A percentile compares a stretch with the other conserved stretches of the same genome.
These are phyloP conservation scores for Centroberyx gerrardi DNA, from an alignment of 2,797 vertebrate genomes.

Conservation along the genomic window DNA sequence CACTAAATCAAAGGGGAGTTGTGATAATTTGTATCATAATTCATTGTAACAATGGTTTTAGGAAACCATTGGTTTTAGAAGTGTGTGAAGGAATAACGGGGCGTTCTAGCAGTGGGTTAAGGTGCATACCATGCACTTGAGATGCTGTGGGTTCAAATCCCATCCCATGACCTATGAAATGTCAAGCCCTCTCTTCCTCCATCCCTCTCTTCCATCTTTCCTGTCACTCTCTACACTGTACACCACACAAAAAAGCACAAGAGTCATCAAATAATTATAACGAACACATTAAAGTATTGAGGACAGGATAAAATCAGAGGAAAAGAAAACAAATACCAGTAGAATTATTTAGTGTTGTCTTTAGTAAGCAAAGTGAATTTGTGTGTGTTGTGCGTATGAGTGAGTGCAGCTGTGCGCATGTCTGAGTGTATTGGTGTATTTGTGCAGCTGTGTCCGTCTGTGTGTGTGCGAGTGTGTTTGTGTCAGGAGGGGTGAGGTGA, in stretches of 20 bases:
- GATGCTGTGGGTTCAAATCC: slow-evolving; percentile 5
- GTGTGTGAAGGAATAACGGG: slow-evolving; percentile 28
- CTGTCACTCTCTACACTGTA: slow-evolving; percentile 1
- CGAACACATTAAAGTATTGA: background rate
- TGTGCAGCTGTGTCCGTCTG: slow-evolving; percentile 1
- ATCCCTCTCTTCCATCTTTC: background rate
- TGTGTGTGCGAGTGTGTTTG: slow-evolving; percentile 19
- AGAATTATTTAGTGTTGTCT: background rate
- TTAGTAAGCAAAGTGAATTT: background rate
- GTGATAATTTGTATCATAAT: slow-evolving; percentile 76
- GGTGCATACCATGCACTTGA: slow-evolving; percentile 22
- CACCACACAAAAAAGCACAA: background rate
- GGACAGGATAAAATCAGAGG: background rate
- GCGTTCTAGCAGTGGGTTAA: slow-evolving; percentile 23
- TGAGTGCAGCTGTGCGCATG: background rate
- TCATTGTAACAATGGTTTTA: slow-evolving; percentile 70
- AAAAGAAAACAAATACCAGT: background rate
- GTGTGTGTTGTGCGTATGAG: no score
- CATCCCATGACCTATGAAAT: background rate
- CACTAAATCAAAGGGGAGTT: slow-evolving; percentile 76
- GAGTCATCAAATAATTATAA: background rate
- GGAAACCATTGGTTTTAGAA: slow-evolving; percentile 56
- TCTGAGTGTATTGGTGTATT: background rate
- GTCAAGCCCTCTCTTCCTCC: background rate
- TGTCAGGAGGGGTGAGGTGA: slow-evolving; percentile 39